Base-by-base conservation (phyloP, 2,888 invertebrate genomes). In the Idaea aversata region DNA sequence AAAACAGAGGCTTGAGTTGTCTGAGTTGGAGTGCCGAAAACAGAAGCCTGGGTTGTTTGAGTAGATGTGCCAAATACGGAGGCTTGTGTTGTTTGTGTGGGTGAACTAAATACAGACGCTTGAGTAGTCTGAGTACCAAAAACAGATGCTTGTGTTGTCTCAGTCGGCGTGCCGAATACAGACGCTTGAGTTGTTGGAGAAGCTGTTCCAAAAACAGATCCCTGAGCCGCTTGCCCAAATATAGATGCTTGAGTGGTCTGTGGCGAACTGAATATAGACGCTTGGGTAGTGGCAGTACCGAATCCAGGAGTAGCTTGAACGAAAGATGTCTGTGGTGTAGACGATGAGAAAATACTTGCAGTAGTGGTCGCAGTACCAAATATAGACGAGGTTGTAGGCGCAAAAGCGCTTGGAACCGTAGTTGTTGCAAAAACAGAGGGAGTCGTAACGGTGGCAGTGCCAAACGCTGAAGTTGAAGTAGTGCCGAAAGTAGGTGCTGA, bases 261-360 rank as follows among this genome's bases (percentile, higher is more conserved):
- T 0, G 80, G 63, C 0, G 80, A 64, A 15, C 85, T 86, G 63
- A 88, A 88, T 5, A 84, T 75, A 4, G 86, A 82, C 1, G 82
- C 64, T 68, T 78, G 80, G 34, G 80, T 77, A 15, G 76, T 57
- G 61, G 72, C 34, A 2, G 70, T 34, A 25, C 75, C 76, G 59
- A 77, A 77, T 5, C 75, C 65, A 15, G 76, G 71, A 13, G 71
- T 65, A 13, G 70, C 65, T n/a, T 70, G 61, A 62, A 71, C 78
- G 65, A 83, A 80, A 5, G 83, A 69, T 15, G 80, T 65, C 1
- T 83, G 69, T 4, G 80, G 71, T 0, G 82, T 68, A 15, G 79
- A 72, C 1, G 78, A 72, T 64, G 78, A 79, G 63, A 79, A 78
- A 34, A 75, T 66, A 61, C 79, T 75, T 5, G 77, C 68, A 58